Conservation (phyloP, 2,797 vertebrate genomes). For the Acanthis flammea region DNA sequence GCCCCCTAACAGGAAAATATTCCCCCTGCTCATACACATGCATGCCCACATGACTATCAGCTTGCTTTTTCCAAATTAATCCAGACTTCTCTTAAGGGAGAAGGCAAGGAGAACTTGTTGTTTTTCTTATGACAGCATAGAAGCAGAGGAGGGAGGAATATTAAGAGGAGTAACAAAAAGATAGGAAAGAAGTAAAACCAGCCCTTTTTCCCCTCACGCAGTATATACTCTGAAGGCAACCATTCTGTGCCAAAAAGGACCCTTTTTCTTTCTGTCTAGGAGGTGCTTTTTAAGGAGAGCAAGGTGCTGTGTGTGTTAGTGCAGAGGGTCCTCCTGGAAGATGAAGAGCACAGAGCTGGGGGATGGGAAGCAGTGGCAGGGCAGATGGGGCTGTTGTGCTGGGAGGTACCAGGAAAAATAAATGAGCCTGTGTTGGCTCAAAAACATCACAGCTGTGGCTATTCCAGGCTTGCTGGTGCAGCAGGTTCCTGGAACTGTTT, state of each 20-base stretch:
- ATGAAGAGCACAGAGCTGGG: neutral
- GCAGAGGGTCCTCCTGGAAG: neutral
- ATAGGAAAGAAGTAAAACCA: neutral
- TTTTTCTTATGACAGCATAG: neutral
- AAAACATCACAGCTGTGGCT: neutral
- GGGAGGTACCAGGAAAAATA: neutral
- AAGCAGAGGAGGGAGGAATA: neutral
- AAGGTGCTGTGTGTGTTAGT: neutral
- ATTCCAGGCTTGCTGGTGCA: neutral
- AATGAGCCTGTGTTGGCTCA: neutral
- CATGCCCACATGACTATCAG: neutral
- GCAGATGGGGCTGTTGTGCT: neutral
- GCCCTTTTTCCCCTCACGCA: fast-evolving
- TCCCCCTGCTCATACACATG: neutral
- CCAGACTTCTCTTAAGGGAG: neutral
- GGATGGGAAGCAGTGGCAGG: fast-evolving
- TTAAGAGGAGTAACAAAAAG: neutral
- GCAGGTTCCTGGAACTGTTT: constrained; percentile 38
- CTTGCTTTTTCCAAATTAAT: neutral
- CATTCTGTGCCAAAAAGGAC: neutral
- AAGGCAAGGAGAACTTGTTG: neutral
- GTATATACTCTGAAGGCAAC: neutral
- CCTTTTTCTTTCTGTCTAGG: neutral
- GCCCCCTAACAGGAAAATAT: neutral
- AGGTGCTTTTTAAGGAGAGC: neutral